Evolutionary conservation across 2,888 invertebrate genomes (phyloP).

Genomic region (Deroplatys truncata): DNA sequence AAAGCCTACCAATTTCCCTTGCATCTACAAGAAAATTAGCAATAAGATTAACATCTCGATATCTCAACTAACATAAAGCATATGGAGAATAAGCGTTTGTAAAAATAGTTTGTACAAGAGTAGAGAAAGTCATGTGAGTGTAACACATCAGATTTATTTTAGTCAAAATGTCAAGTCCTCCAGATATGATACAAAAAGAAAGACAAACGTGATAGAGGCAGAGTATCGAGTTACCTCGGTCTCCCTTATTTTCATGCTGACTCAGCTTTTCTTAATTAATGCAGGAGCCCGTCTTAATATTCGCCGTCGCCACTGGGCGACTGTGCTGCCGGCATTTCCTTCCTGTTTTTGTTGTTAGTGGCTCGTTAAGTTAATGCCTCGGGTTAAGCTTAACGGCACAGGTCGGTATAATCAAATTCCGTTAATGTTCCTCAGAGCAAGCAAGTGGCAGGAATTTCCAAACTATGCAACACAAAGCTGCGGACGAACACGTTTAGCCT

Average conservation of each 20-base stretch:
- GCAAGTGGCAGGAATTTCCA: background rate
- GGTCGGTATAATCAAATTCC: slow-evolving; percentile 4
- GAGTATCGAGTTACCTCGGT: background rate
- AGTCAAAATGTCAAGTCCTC: too few species aligned
- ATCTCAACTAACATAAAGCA: too few species aligned
- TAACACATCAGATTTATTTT: too few species aligned
- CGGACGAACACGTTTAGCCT: background rate
- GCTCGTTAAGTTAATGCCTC: slow-evolving; percentile 11
- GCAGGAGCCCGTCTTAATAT: background rate
- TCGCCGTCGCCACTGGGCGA: background rate
- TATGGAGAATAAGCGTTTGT: too few species aligned
- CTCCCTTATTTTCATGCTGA: background rate
- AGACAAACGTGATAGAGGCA: background rate
- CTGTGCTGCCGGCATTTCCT: background rate
- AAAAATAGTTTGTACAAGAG: too few species aligned
- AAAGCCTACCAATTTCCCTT: too few species aligned
- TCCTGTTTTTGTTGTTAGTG: slow-evolving; percentile 13
- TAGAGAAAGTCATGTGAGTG: too few species aligned
- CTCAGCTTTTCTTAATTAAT: background rate
- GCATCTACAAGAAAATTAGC: too few species aligned
- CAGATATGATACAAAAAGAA: too few species aligned
- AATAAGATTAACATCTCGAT: too few species aligned
- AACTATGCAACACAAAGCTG: background rate
- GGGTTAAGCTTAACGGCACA: slow-evolving; percentile 9
- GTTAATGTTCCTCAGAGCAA: slow-evolving; percentile 3